A percentile compares a stretch with the other conserved stretches of the same genome.
Evolutionary conservation across 2,113 vertebrate genomes (phyloP).

Genomic region (Willisornis vidua): DNA sequence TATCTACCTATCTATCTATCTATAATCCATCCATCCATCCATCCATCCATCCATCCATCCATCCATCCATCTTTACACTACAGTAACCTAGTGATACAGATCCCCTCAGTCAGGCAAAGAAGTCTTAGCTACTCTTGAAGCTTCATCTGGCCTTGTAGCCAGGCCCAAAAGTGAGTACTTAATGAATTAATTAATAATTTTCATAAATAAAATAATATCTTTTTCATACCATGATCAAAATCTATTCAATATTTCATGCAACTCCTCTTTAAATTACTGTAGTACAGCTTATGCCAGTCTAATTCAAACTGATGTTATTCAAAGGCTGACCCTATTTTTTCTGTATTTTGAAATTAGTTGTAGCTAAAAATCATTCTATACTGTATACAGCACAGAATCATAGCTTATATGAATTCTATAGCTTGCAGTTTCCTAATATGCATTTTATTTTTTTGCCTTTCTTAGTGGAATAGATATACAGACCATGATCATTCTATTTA

Average conservation of each 20-base stretch:
- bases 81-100: neutral
- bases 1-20: neutral
- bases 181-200: constrained; percentile 20
- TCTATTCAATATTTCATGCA: constrained; percentile 44
- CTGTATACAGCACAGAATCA: neutral
- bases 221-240: constrained; percentile 34
- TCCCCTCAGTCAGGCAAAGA: neutral
- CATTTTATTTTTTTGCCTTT: neutral
- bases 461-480: neutral
- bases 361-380: neutral
- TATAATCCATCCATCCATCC: neutral
- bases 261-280: neutral
- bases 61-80: neutral
- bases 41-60: neutral
- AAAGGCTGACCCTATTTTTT: neutral
- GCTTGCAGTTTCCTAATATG: neutral
- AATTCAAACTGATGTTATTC: neutral
- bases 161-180: neutral
- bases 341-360: neutral
- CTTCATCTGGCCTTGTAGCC: neutral
- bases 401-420: neutral
- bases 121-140: neutral
- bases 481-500: neutral
- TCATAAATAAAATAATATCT: constrained; percentile 57
- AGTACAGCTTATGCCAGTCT: neutral